Evolutionary conservation across 2,888 invertebrate genomes (phyloP).

Genomic region (Eumerus sabulonum): DNA sequence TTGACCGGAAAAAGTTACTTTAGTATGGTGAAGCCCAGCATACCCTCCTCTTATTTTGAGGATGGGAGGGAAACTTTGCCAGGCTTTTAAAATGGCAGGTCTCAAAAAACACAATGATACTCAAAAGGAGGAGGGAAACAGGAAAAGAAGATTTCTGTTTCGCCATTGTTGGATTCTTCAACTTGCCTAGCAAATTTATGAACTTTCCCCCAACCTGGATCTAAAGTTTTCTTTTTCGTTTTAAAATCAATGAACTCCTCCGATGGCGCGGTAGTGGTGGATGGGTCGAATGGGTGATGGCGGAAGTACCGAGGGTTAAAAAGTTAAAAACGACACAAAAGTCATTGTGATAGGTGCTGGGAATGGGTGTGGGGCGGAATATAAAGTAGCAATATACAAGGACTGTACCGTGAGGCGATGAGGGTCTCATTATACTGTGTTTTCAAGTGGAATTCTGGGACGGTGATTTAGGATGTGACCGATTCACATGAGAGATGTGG

Average conservation of each 20-base stretch:
- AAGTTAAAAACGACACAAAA: constrained; percentile 12
- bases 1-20: background rate
- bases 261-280: background rate
- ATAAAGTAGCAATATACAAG: constrained; percentile 10
- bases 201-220: constrained; percentile 15
- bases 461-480: constrained; percentile 27
- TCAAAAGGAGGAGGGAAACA: too few relatives aligned
- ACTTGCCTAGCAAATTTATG: constrained; percentile 29
- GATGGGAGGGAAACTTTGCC: constrained; percentile 1
- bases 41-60: background rate
- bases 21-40: background rate
- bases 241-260: constrained; percentile 40
- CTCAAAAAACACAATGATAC: background rate
- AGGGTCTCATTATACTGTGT: constrained; percentile 36
- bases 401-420: background rate
- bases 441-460: constrained; percentile 34
- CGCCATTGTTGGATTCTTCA: background rate
- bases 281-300: background rate
- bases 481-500: constrained; percentile 32
- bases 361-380: constrained; percentile 9
- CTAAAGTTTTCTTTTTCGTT: constrained; percentile 4
- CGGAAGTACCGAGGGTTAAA: background rate
- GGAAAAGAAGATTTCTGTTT: too few relatives aligned
- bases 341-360: background rate
- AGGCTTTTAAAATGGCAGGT: constrained; percentile 9